Conservation (phyloP, 2,113 vertebrate species). For the Microtus richardsoni region DNA sequence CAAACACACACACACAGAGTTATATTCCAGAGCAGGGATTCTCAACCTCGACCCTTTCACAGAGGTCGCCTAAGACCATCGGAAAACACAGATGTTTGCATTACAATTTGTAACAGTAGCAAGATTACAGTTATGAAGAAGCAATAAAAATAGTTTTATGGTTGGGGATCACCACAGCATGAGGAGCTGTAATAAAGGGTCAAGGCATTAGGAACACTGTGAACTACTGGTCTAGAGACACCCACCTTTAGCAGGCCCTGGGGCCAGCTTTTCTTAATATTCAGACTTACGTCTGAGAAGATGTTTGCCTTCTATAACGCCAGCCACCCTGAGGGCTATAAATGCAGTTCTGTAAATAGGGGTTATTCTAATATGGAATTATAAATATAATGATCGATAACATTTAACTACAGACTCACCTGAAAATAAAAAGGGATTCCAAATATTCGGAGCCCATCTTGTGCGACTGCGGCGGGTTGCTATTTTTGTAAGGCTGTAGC, state of each 20-base stretch:
- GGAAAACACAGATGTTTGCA: not conserved
- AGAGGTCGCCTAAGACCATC: not conserved
- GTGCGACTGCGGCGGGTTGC: too few relatives aligned
- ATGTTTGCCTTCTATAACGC: not conserved
- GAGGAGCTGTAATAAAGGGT: not conserved
- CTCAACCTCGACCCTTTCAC: not conserved
- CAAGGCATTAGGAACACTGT: not conserved
- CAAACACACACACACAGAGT: too few relatives aligned
- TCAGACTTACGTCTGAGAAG: not conserved
- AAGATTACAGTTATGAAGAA: not conserved
- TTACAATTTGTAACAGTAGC: not conserved
- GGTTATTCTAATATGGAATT: slow-evolving; percentile 2
- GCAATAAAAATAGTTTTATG: not conserved
- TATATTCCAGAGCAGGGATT: not conserved
- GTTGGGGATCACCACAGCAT: not conserved
- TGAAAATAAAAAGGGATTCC: slow-evolving; percentile 19
- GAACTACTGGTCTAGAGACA: not conserved
- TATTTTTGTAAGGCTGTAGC: not conserved
- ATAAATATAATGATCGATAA: slow-evolving; percentile 15
- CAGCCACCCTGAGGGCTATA: not conserved
- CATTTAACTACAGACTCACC: not conserved
- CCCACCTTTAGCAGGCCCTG: not conserved
- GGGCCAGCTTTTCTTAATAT: not conserved
- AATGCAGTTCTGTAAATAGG: not conserved
- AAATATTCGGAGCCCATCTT: not conserved